Base-by-base conservation (phyloP, 2,888 invertebrate species). In the Polietes domitor region DNA sequence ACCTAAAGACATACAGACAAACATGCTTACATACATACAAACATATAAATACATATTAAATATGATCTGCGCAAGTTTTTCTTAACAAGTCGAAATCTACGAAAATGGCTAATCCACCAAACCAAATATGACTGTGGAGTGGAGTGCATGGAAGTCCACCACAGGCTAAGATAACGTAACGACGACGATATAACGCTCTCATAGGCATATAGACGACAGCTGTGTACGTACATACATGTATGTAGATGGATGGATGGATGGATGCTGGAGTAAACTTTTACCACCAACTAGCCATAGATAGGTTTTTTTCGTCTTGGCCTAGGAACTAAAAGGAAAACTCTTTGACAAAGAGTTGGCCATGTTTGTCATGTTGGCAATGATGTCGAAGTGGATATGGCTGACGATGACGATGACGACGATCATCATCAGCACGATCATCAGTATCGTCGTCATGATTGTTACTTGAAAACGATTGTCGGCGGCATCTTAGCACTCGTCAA, bases 401-500 rank as follows among this genome's bases (percentile, higher is more conserved):
- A 28, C 68, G 70, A 81, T 78, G 68, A 68, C 37, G 41, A 68
- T 65, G 37, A 65, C 12, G 15, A 63, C 17, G 32, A 63, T 61
- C 55, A 50, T 28, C 61, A 61, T 65, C 65, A 53, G 4, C 37
- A 65, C 41, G 37, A 37, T 24, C 41, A 26, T 58, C 58, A 26
- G 12, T 26, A 24, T 58, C 24, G 24, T 68, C 17, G 0, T 68
- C 12, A 21, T 43, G 78, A 79, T 81, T 61, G 81, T 81, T 84
- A 73, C 73, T 73, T 77, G 28, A 73, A 70, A 81, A 68, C 32
- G 72, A 76, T 79, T 81, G 84, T 84, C 78, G 84, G 84, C 84
- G 78, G 81, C 84, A 79, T 84, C 78, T 84, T 81, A 81, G 81
- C 81, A 81, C 78, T 84, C 84, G 81, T 84, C 84, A 84, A 84